Evolutionary conservation across 2,888 invertebrate species (phyloP), one percentile per base, ranked within the genome.

Genomic region (Notocelia uddmanniana): DNA sequence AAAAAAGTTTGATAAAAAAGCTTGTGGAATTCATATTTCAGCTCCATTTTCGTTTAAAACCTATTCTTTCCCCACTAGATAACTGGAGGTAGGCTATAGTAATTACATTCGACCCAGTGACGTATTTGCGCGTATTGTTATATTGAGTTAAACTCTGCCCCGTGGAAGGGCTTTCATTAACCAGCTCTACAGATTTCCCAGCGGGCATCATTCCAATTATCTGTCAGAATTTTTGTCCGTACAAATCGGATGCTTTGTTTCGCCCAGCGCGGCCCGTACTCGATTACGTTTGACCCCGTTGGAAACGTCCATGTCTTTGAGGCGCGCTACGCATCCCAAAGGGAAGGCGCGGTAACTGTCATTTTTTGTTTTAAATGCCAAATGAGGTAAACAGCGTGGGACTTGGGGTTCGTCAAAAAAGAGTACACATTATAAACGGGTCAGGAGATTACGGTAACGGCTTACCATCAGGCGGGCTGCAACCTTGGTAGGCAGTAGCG

Each of bases 181-280:
- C 54, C 59, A 54, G 21, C 66, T 26, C 59, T 50, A 52, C 37
- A 59, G 71, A 71, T 71, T 71, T 71, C 71, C 71, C 71, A 59
- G 18, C 41, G 71, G 71, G 41, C 59, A 34, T 71, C 59, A 71
- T 71, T 66, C 71, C 71, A 71, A 71, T 71, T 71, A 71, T 60
- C 71, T 66, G 71, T 54, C 66, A 54, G 71, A 67, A 59, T 71
- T 66, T 71, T 71, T 69, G 62, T 63, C 52, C 26, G 70, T 66
- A 54, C 59, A 66, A 67, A 66, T 66, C 71, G 66, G 71, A 64
- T 52, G 69, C 26, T 62, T 62, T 73, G 48, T 58, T 63, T 54
- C 21, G 11, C 37, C 48, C 62, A 34, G 37, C 41, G 50, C 26
- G 62, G 52, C 54, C 73, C 18, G 54, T 19, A 8, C n/a, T 34